phyloP scores from a whole-genome alignment of 2,113 vertebrate genomes.

The Gasterosteus nipponicus region DNA sequence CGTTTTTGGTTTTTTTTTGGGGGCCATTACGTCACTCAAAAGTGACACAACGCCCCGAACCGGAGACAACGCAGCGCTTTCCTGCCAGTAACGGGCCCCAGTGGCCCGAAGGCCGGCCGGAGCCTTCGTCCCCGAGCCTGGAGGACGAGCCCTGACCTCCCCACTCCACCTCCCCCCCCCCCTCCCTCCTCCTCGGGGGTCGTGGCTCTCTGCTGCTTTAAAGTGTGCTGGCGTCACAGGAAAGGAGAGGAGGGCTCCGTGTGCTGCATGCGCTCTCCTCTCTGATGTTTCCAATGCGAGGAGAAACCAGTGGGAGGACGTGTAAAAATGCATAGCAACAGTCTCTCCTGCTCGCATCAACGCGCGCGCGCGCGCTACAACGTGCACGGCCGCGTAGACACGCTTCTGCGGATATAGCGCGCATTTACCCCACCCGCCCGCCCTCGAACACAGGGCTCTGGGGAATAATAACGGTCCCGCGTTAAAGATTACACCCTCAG shows the following conservation, averaged over 20 bases:
- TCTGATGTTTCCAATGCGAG: slow-evolving; percentile 65
- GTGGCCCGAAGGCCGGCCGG: no score
- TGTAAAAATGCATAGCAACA: slow-evolving; percentile 81
- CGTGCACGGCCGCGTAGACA: slow-evolving; percentile 58
- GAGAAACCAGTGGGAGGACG: slow-evolving; percentile 72
- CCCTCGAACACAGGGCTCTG: slow-evolving; percentile 35
- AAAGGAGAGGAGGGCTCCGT: slow-evolving; percentile 18
- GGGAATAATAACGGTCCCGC: slow-evolving; percentile 52
- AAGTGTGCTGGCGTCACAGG: slow-evolving; percentile 58
- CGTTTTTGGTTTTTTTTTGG: slow-evolving; percentile 9
- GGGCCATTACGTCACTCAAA: slow-evolving; percentile 27
- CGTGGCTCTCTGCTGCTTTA: slow-evolving; percentile 29
- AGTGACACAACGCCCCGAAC: slow-evolving; percentile 27
- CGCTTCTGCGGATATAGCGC: slow-evolving; percentile 51
- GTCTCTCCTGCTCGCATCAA: slow-evolving; percentile 55
- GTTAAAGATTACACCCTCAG: slow-evolving; percentile 64
- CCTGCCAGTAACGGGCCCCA: no score
- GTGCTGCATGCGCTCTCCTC: slow-evolving; percentile 53
- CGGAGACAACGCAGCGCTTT: no score
- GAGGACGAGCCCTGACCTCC: no score
- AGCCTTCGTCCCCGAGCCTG: no score
- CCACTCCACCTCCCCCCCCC: no score
- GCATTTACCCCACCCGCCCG: slow-evolving; percentile 12
- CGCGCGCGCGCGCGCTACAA: slow-evolving; percentile 26
- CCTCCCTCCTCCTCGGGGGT: no score